Evolutionary conservation across 2,888 invertebrate species (phyloP).

Genomic region (Philereme transversata): DNA sequence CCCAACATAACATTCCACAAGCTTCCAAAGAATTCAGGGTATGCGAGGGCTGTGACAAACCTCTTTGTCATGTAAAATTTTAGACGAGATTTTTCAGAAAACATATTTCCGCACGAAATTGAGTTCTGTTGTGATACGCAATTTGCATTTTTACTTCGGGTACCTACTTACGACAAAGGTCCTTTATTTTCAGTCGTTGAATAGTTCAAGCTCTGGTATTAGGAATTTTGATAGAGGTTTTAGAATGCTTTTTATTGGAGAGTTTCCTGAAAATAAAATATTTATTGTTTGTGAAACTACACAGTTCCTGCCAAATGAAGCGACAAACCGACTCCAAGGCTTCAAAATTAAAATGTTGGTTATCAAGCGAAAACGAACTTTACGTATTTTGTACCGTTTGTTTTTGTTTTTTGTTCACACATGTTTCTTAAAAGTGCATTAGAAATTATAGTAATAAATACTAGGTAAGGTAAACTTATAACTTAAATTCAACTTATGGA

Average conservation of each 20-base stretch:
- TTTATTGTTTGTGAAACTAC: too few relatives aligned
- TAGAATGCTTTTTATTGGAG: background rate
- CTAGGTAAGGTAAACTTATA: too few relatives aligned
- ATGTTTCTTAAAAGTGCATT: too few relatives aligned
- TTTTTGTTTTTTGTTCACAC: too few relatives aligned
- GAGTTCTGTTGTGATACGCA: constrained; percentile 28
- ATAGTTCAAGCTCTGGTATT: background rate
- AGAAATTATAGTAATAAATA: too few relatives aligned
- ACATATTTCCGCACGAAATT: constrained; percentile 31
- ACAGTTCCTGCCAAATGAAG: too few relatives aligned
- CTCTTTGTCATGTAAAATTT: constrained; percentile 40
- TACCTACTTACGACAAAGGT: constrained; percentile 12
- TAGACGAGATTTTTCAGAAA: constrained; percentile 34
- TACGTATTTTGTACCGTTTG: too few relatives aligned
- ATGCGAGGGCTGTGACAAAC: constrained; percentile 25
- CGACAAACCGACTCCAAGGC: too few relatives aligned
- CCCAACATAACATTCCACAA: constrained; percentile 10
- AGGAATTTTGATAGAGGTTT: background rate
- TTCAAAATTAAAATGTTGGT: too few relatives aligned
- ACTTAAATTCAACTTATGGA: too few relatives aligned
- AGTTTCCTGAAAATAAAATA: too few relatives aligned
- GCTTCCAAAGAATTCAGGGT: constrained; percentile 25
- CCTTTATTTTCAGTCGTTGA: background rate
- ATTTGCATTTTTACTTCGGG: constrained; percentile 33
- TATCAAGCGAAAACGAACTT: too few relatives aligned